These are phyloP conservation scores for Prolemur simus DNA, from an alignment of 2,113 vertebrate species.

Conservation along the genomic window DNA sequence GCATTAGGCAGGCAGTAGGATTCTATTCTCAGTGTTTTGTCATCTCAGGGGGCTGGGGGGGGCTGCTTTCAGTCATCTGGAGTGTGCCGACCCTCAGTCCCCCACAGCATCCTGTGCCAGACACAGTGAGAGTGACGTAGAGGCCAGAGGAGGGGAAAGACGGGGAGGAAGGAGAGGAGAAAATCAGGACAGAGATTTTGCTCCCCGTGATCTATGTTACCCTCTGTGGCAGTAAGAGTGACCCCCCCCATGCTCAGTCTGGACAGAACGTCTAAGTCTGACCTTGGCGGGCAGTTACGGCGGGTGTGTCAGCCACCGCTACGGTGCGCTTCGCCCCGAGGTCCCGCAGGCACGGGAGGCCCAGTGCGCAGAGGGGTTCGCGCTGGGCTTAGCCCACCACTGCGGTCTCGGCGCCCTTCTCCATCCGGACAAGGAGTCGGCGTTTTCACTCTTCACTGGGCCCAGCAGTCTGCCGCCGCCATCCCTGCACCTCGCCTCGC, in stretches of 20 bases:
- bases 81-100: fast-evolving
- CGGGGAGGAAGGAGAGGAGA: fast-evolving
- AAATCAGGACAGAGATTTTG: fast-evolving
- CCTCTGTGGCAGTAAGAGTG: fast-evolving
- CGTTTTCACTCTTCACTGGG: background rate
- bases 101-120: fast-evolving
- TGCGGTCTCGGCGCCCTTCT: background rate
- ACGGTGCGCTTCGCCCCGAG: fast-evolving
- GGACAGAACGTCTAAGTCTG: fast-evolving
- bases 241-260: background rate
- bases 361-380: fast-evolving
- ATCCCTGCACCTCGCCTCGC: background rate
- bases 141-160: fast-evolving
- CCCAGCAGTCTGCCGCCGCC: too few species aligned
- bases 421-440: fast-evolving
- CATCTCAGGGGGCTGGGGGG: fast-evolving
- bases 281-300: fast-evolving
- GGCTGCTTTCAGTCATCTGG: background rate
- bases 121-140: fast-evolving
- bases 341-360: fast-evolving
- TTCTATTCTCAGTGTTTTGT: background rate
- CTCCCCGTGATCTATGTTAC: fast-evolving
- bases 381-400: fast-evolving
- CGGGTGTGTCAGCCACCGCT: fast-evolving
- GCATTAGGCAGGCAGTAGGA: fast-evolving